phyloP scores from a whole-genome alignment of 2,888 invertebrate species.

The Mesorhabditis sp. region DNA sequence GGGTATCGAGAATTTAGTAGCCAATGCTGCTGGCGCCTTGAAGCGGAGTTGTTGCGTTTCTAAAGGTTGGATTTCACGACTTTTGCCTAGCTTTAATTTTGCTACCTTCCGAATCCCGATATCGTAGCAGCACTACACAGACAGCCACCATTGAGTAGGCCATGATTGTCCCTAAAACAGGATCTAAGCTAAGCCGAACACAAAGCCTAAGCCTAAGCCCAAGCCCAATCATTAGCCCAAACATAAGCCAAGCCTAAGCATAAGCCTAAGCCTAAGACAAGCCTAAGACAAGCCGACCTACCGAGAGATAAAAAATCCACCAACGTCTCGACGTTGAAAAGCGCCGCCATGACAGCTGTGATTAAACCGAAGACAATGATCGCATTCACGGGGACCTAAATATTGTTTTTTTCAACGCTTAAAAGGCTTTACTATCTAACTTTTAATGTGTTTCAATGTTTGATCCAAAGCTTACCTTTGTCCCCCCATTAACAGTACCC shows the following conservation, averaged over 20 bases:
- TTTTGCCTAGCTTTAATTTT: background rate
- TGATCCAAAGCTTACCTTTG: slow-evolving; percentile 20
- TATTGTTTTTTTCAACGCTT: background rate
- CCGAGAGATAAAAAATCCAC: slow-evolving; percentile 27
- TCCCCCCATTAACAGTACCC: slow-evolving; percentile 40
- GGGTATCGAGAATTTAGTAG: too few relatives aligned
- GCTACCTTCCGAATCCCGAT: slow-evolving; percentile 3
- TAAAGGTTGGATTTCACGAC: background rate
- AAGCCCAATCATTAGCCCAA: too few relatives aligned
- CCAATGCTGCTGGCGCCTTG: background rate
- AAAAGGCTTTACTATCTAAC: background rate
- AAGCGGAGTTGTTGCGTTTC: background rate
- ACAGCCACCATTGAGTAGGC: slow-evolving; percentile 28
- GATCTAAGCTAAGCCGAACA: background rate
- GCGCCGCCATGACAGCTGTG: slow-evolving; percentile 44
- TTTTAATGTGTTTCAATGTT: background rate
- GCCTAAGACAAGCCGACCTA: background rate
- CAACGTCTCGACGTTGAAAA: slow-evolving; percentile 56
- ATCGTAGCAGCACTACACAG: slow-evolving; percentile 17
- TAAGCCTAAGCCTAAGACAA: too few relatives aligned
- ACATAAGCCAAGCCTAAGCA: too few relatives aligned
- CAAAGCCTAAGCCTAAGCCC: background rate
- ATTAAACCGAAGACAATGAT: slow-evolving; percentile 31
- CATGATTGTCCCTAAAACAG: slow-evolving; percentile 16
- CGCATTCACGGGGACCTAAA: slow-evolving; percentile 37